These are phyloP conservation scores for Phylloscopus whistleri DNA, from an alignment of 2,113 vertebrate genomes.

Conservation along the genomic window DNA sequence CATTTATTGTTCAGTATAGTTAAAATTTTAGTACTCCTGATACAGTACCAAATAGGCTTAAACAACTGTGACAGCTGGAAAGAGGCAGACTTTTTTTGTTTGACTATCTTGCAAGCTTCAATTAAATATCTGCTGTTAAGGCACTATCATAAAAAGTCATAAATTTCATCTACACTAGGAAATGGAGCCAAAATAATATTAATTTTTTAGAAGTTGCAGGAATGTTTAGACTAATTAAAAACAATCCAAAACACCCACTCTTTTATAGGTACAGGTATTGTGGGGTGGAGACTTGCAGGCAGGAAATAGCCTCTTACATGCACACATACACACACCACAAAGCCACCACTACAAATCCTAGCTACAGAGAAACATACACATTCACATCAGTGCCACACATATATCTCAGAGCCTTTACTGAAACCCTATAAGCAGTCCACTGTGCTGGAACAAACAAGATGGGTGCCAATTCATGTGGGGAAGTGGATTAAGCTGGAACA, in stretches of 20 bases:
- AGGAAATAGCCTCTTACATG: background rate
- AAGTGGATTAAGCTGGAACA: slow-evolving; percentile 6
- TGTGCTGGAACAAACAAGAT: background rate
- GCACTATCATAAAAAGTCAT: background rate
- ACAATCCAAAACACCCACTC: background rate
- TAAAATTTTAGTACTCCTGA: slow-evolving; percentile 31
- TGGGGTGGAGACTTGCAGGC: background rate
- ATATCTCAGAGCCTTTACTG: background rate
- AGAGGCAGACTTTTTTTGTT: background rate
- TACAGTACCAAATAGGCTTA: slow-evolving; percentile 1
- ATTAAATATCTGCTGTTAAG: background rate
- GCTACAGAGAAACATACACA: background rate
- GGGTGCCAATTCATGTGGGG: background rate
- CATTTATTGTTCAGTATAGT: background rate
- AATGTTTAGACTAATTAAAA: slow-evolving; percentile 4
- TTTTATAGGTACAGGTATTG: background rate
- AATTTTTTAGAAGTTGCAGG: background rate
- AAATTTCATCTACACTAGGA: background rate
- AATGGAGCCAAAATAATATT: background rate
- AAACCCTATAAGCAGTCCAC: background rate
- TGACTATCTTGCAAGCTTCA: slow-evolving; percentile 3
- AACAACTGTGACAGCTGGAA: slow-evolving; percentile 30
- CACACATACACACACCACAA: background rate
- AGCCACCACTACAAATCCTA: background rate
- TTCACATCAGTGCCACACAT: background rate